These are phyloP conservation scores for Erythrolamprus reginae DNA, from an alignment of 2,113 vertebrate genomes.

Conservation along the genomic window DNA sequence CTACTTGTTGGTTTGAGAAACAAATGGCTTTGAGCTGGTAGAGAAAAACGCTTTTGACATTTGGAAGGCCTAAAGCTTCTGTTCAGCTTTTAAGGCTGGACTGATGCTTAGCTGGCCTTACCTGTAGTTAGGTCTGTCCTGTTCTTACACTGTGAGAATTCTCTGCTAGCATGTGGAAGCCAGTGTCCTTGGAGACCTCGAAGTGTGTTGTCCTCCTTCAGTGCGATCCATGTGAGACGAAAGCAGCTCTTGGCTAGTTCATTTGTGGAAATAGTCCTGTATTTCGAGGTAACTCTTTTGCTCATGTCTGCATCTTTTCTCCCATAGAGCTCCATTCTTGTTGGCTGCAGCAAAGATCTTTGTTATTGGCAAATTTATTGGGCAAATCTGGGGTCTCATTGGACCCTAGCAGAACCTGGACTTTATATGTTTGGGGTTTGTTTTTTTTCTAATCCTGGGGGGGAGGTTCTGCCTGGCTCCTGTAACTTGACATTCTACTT, in stretches of 20 bases:
- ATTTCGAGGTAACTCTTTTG: conserved; percentile 86
- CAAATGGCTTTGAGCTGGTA: background rate
- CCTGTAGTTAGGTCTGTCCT: conserved; percentile 55
- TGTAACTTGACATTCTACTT: conserved; percentile 4
- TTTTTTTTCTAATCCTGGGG: conserved; percentile 9
- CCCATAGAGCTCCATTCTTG: conserved; percentile 50
- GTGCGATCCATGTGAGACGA: conserved; percentile 79
- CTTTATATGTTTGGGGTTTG: background rate
- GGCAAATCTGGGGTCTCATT: conserved; percentile 10
- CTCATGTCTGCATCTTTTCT: conserved; percentile 83
- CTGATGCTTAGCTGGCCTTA: conserved; percentile 1
- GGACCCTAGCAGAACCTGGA: conserved; percentile 13
- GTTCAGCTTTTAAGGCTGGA: conserved; percentile 13
- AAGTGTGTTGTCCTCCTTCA: conserved; percentile 82
- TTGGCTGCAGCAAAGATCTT: conserved; percentile 24
- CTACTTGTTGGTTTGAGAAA: background rate
- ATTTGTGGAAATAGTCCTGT: conserved; percentile 84
- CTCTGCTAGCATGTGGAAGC: conserved; percentile 80
- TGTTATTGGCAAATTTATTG: conserved; percentile 7
- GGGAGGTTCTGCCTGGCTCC: conserved; percentile 15
- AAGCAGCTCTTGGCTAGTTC: conserved; percentile 86
- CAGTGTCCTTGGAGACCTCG: conserved; percentile 82
- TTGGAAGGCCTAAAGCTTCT: conserved; percentile 6
- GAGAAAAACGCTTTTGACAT: background rate
- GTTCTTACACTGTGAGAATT: conserved; percentile 77